Evolutionary conservation across 1,140 invertebrate species (phyloP).

Genomic region (Euschistus heros): DNA sequence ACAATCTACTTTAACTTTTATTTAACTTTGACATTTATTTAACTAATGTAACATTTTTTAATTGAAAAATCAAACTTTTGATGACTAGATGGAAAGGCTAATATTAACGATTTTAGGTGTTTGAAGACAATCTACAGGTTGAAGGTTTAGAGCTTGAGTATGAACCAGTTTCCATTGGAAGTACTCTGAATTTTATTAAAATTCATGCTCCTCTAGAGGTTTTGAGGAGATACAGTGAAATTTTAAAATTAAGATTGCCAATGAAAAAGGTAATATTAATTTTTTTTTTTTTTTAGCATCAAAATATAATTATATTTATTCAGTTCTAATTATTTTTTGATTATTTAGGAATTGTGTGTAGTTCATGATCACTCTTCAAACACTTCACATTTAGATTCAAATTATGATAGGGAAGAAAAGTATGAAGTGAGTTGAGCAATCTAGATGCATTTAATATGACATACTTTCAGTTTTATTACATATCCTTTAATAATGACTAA

Average conservation of each 20-base stretch:
- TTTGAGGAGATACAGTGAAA: constrained; percentile 79
- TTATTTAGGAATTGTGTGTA: constrained; percentile 9
- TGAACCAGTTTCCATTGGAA: constrained; percentile 39
- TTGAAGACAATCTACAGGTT: constrained; percentile 52
- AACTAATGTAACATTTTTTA: no score
- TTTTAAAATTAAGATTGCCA: constrained; percentile 87
- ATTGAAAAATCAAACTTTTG: no score
- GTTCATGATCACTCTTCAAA: constrained; percentile 5
- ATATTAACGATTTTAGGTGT: constrained; percentile 40
- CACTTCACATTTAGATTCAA: background rate
- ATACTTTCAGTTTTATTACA: background rate
- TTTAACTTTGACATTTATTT: no score
- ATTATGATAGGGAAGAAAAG: background rate
- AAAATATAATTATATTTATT: background rate
- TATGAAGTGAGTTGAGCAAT: background rate
- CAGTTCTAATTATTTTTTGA: background rate
- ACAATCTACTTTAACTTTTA: no score
- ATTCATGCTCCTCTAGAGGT: constrained; percentile 81
- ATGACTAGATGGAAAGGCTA: no score
- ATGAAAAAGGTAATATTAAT: constrained; percentile 62
- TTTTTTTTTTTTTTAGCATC: background rate
- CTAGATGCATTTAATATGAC: background rate
- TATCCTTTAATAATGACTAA: background rate
- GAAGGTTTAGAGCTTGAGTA: constrained; percentile 58
- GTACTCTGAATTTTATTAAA: constrained; percentile 57